A percentile compares a stretch with the other conserved stretches of the same genome.
phyloP scores from a whole-genome alignment of 1,140 invertebrate species.

The Microplitis mediator region DNA sequence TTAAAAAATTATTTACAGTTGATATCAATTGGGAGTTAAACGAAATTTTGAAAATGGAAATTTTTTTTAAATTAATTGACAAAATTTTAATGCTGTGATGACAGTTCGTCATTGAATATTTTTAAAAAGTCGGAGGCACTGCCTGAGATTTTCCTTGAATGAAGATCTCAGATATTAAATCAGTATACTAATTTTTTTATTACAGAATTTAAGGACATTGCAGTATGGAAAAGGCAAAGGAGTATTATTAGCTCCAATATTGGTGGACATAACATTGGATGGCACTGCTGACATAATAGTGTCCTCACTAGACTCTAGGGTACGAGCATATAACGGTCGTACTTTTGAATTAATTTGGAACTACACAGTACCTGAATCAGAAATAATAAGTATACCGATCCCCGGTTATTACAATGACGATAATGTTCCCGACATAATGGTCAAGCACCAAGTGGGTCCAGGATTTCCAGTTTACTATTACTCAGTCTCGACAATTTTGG shows the following conservation, averaged over 20 bases:
- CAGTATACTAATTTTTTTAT: constrained; percentile 17
- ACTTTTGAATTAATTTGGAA: constrained; percentile 76
- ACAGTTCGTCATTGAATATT: too few species aligned
- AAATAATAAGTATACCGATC: constrained; percentile 74
- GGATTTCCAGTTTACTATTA: constrained; percentile 80
- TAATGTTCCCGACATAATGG: constrained; percentile 80
- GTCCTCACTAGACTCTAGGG: constrained; percentile 74
- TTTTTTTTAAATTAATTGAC: too few species aligned
- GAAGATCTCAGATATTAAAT: too few species aligned
- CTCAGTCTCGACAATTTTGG: constrained; percentile 72
- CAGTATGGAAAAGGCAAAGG: constrained; percentile 61
- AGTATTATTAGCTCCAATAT: constrained; percentile 71
- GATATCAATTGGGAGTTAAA: too few species aligned
- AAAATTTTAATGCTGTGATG: too few species aligned
- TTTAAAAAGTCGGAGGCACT: too few species aligned
- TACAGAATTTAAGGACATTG: constrained; percentile 55
- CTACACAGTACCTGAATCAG: constrained; percentile 68
- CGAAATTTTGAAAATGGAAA: too few species aligned
- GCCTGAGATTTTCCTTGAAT: too few species aligned
- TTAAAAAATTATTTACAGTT: too few species aligned
- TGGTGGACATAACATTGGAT: constrained; percentile 79
- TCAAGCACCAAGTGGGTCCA: constrained; percentile 78
- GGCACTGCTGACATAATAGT: constrained; percentile 75
- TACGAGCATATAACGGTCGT: constrained; percentile 75
- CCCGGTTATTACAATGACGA: constrained; percentile 84